These are phyloP conservation scores for Enteromius radiatus DNA, from an alignment of 2,797 vertebrate genomes.

Conservation along the genomic window DNA sequence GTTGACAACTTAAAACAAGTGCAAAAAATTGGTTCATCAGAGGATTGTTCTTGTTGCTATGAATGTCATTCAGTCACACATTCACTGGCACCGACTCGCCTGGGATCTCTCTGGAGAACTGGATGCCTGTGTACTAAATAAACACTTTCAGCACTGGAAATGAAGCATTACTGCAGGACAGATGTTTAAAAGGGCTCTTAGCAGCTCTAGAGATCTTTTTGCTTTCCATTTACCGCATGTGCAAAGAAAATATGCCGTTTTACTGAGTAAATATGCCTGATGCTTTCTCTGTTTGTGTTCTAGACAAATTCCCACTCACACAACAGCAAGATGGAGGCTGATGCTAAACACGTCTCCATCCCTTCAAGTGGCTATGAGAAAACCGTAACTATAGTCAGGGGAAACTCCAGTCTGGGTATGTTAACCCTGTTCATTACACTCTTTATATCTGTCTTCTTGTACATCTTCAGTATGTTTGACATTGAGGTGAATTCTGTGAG, in stretches of 20 bases:
- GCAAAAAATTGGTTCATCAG: slow-evolving; percentile 27
- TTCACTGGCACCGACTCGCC: slow-evolving; percentile 20
- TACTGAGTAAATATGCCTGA: slow-evolving; percentile 2
- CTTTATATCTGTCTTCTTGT: slow-evolving; percentile 76
- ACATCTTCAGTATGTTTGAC: slow-evolving; percentile 71
- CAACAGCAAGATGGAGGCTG: slow-evolving; percentile 69
- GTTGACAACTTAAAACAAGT: slow-evolving; percentile 15
- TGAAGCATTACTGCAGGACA: slow-evolving; percentile 23
- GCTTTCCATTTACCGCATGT: background rate
- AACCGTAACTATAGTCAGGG: slow-evolving; percentile 91
- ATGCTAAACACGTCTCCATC: slow-evolving; percentile 62
- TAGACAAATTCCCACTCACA: slow-evolving; percentile 53
- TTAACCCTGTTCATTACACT: slow-evolving; percentile 76
- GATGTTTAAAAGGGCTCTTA: slow-evolving; percentile 32
- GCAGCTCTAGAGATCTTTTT: background rate
- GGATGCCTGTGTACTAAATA: slow-evolving; percentile 27
- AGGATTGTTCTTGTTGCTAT: slow-evolving; percentile 40
- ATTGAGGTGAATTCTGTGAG: slow-evolving; percentile 68
- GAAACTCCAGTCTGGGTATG: slow-evolving; percentile 96
- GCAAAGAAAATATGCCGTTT: background rate
- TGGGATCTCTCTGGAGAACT: slow-evolving; percentile 26
- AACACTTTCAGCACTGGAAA: slow-evolving; percentile 28
- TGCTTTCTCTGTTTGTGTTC: slow-evolving; percentile 22
- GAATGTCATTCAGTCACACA: slow-evolving; percentile 47
- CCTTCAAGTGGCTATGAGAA: slow-evolving; percentile 82